Conservation (phyloP, 2,797 vertebrate species). For the Ispidina lecontei region DNA sequence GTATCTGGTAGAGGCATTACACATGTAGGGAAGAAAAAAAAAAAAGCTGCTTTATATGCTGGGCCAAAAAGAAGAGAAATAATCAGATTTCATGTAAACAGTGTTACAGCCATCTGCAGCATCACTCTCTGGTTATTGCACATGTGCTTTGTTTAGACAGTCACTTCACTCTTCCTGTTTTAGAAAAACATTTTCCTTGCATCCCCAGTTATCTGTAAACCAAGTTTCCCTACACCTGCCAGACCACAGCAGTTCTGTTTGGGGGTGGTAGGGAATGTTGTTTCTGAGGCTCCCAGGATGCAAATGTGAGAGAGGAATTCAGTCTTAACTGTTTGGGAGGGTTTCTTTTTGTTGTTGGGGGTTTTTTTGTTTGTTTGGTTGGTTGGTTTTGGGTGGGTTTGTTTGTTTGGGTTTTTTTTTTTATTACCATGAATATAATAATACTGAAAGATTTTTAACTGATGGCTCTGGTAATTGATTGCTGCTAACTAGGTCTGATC, state of each 20-base stretch:
- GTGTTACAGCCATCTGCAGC: slow-evolving; percentile 67
- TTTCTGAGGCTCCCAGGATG: background rate
- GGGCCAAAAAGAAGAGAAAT: slow-evolving; percentile 63
- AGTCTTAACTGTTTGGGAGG: background rate
- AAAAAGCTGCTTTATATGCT: slow-evolving; percentile 43
- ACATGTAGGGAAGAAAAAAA: slow-evolving; percentile 53
- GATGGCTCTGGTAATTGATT: background rate
- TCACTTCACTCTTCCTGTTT: background rate
- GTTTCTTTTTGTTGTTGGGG: too few relatives aligned
- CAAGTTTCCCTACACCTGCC: background rate
- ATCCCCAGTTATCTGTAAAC: background rate
- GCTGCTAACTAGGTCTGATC: background rate
- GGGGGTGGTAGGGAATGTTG: background rate
- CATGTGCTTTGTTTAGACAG: background rate
- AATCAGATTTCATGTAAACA: slow-evolving; percentile 70
- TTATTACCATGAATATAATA: background rate
- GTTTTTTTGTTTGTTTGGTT: too few relatives aligned
- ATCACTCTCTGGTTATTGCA: slow-evolving; percentile 49
- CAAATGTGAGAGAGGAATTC: background rate
- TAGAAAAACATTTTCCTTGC: slow-evolving; percentile 19
- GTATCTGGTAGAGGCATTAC: slow-evolving; percentile 72
- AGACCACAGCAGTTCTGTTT: background rate
- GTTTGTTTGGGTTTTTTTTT: background rate
- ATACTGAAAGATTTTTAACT: background rate
- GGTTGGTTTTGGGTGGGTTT: too few relatives aligned